A percentile compares a stretch with the other conserved stretches of the same genome.
Evolutionary conservation across 2,888 invertebrate genomes (phyloP).

Genomic region (Lithosia quadra): DNA sequence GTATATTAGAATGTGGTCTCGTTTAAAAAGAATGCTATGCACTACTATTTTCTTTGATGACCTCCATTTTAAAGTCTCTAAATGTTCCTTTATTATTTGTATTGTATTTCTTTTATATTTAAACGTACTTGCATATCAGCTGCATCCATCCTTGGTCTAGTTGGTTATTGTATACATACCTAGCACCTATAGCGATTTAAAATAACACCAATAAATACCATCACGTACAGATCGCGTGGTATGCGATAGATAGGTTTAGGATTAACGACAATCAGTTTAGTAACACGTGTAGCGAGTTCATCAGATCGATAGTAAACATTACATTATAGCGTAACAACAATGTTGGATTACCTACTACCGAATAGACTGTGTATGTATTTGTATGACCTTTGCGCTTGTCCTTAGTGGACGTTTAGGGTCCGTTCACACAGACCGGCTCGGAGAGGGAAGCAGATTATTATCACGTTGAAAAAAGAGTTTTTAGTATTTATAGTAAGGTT

Average conservation of each 20-base stretch:
- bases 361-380: background rate
- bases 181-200: no score
- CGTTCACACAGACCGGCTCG: no score
- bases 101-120: no score
- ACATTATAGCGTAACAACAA: constrained; percentile 1
- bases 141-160: no score
- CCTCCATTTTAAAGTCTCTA: no score
- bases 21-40: background rate
- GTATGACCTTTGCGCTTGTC: background rate
- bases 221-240: background rate
- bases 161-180: no score
- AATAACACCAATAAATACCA: background rate
- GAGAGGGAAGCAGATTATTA: no score
- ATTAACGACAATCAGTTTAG: background rate
- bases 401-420: no score
- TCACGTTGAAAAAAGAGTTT: no score
- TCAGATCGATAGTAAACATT: background rate
- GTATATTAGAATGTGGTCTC: background rate
- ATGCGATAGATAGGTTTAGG: background rate
- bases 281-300: background rate
- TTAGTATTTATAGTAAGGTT: no score
- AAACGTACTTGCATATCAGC: no score
- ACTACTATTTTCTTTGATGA: background rate
- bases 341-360: background rate
- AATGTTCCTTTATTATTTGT: no score